A percentile compares a stretch with the other conserved stretches of the same genome.
phyloP scores from a whole-genome alignment of 1,140 invertebrate genomes.

The Philopotamus ludificatus region DNA sequence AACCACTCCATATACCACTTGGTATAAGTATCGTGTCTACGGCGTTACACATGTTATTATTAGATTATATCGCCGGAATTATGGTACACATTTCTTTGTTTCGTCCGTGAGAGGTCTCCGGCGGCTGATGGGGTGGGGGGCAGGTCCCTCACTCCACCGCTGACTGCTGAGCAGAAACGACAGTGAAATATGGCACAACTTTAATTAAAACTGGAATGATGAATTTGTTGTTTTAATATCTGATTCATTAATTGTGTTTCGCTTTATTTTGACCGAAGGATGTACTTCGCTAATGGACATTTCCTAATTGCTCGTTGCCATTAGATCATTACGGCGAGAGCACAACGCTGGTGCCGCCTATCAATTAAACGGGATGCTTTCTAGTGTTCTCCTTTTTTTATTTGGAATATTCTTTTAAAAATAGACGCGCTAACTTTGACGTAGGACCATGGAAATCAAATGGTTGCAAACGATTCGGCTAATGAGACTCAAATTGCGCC shows the following conservation, averaged over 20 bases:
- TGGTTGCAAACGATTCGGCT: too few species aligned
- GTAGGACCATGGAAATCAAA: too few species aligned
- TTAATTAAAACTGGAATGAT: constrained; percentile 42
- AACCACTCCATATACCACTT: too few species aligned
- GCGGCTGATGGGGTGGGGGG: not conserved
- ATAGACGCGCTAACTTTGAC: too few species aligned
- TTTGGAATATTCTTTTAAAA: too few species aligned
- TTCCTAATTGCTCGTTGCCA: constrained; percentile 19
- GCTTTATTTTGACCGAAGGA: constrained; percentile 23
- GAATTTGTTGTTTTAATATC: constrained; percentile 41
- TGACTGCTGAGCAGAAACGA: constrained; percentile 19
- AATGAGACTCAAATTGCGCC: too few species aligned
- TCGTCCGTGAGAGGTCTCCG: not conserved
- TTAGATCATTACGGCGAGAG: constrained; percentile 3
- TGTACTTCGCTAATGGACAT: constrained; percentile 28
- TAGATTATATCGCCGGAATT: not conserved
- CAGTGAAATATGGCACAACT: constrained; percentile 35
- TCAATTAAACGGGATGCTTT: too few species aligned
- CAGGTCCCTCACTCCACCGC: constrained; percentile 11
- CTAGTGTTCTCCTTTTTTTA: too few species aligned
- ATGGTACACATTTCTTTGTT: not conserved
- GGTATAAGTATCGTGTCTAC: too few species aligned
- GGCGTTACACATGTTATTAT: not conserved
- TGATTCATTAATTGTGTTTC: constrained; percentile 38
- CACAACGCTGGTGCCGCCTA: too few species aligned